These are phyloP conservation scores for Haliaeetus leucogaster DNA, from an alignment of 2,113 vertebrate species.

Conservation along the genomic window DNA sequence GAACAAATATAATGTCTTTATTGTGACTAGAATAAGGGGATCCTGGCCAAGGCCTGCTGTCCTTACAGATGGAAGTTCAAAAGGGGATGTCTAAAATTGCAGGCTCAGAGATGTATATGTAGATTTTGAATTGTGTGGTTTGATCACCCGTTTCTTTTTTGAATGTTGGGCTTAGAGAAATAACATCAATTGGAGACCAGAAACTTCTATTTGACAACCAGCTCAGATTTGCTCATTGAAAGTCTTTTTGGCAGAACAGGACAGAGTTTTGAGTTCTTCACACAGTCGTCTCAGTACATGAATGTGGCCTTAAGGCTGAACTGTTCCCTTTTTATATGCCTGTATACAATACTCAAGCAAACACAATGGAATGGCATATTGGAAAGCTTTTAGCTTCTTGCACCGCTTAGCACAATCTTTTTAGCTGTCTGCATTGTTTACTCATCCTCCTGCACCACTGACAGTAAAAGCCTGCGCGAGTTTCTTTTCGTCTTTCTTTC, in stretches of 20 bases:
- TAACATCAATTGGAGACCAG: not conserved
- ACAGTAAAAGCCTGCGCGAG: not conserved
- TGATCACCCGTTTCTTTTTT: not conserved
- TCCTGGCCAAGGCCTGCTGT: not conserved
- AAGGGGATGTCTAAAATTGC: not conserved
- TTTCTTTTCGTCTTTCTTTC: not conserved
- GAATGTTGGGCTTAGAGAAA: not conserved
- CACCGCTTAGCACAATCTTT: not conserved
- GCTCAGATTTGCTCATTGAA: not conserved
- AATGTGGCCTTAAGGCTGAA: not conserved
- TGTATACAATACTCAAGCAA: not conserved
- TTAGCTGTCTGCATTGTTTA: slow-evolving; percentile 29
- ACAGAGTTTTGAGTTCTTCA: not conserved
- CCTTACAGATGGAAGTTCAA: not conserved
- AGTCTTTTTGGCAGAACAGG: not conserved
- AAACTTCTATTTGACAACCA: not conserved
- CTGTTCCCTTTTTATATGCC: not conserved
- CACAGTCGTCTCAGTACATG: not conserved
- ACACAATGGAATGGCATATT: not conserved
- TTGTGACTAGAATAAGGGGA: not conserved
- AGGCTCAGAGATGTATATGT: not conserved
- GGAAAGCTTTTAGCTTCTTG: slow-evolving; percentile 19
- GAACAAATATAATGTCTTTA: not conserved
- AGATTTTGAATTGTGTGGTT: not conserved
- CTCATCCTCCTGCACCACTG: not conserved